Percentiles rank a stretch among this genome's conserved stretches.
Conservation (phyloP, 2,888 invertebrate genomes). For the Idaea aversata region DNA sequence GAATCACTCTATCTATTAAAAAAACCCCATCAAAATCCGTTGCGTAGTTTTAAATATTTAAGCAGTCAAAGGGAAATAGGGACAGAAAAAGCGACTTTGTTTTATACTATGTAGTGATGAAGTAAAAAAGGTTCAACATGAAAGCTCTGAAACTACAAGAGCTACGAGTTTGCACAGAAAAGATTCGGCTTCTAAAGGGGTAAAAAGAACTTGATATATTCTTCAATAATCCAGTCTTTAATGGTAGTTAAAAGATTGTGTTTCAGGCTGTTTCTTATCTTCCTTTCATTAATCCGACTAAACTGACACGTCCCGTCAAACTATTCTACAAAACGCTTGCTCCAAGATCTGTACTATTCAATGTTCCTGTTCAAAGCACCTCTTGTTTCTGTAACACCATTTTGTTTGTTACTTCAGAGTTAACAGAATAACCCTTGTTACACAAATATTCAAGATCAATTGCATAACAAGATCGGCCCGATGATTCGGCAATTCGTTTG, state of each 20-base stretch:
- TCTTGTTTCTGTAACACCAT: not conserved
- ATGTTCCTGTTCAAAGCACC: not conserved
- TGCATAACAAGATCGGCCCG: not conserved
- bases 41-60: too few relatives aligned
- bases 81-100: too few relatives aligned
- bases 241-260: not conserved
- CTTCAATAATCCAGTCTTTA: not conserved
- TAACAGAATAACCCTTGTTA: not conserved
- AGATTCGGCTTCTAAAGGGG: not conserved
- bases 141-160: too few relatives aligned
- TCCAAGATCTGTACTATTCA: not conserved
- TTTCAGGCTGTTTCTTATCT: too few relatives aligned
- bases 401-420: not conserved
- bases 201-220: not conserved
- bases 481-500: slow-evolving; percentile 18
- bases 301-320: too few relatives aligned
- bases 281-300: too few relatives aligned
- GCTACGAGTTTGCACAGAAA: not conserved
- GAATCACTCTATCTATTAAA: too few relatives aligned
- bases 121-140: too few relatives aligned
- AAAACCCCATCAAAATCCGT: too few relatives aligned
- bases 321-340: too few relatives aligned
- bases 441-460: not conserved
- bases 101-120: too few relatives aligned
- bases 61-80: too few relatives aligned